phyloP scores from a whole-genome alignment of 2,113 vertebrate genomes.

The Bothrops jararaca region DNA sequence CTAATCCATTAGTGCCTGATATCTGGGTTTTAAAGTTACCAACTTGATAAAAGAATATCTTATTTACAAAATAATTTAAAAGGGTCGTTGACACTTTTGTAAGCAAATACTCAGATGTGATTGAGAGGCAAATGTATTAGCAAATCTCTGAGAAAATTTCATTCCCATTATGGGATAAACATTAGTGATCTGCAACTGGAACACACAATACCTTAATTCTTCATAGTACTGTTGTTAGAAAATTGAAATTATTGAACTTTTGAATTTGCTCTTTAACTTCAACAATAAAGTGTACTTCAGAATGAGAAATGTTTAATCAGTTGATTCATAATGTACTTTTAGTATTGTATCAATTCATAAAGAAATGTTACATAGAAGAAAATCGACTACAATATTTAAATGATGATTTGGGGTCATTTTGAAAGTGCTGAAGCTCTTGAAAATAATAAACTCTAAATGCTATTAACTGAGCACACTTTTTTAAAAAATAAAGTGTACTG shows the following conservation, averaged over 20 bases:
- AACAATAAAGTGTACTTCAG: constrained; percentile 83
- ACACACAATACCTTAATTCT: constrained; percentile 63
- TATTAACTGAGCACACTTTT: background rate
- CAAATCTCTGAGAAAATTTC: constrained; percentile 51
- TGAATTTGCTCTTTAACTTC: constrained; percentile 78
- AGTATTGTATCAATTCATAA: background rate
- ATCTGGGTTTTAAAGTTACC: constrained; percentile 63
- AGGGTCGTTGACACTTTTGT: constrained; percentile 61
- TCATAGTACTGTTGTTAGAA: constrained; percentile 73
- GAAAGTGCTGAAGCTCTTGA: background rate
- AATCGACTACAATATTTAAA: background rate
- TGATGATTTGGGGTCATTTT: background rate
- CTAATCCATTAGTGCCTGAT: constrained; percentile 72
- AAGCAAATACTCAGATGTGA: constrained; percentile 58
- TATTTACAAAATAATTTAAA: constrained; percentile 63
- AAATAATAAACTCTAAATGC: background rate
- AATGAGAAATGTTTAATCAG: constrained; percentile 74
- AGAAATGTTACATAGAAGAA: background rate
- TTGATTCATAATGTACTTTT: constrained; percentile 60
- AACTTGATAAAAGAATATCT: constrained; percentile 55
- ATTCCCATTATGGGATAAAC: constrained; percentile 56
- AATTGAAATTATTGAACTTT: constrained; percentile 59
- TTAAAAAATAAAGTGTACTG: background rate
- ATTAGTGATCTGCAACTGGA: constrained; percentile 69
- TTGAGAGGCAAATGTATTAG: constrained; percentile 66